Conservation (phyloP, 1,140 invertebrate species). For the Rhagoletis pomonella region DNA sequence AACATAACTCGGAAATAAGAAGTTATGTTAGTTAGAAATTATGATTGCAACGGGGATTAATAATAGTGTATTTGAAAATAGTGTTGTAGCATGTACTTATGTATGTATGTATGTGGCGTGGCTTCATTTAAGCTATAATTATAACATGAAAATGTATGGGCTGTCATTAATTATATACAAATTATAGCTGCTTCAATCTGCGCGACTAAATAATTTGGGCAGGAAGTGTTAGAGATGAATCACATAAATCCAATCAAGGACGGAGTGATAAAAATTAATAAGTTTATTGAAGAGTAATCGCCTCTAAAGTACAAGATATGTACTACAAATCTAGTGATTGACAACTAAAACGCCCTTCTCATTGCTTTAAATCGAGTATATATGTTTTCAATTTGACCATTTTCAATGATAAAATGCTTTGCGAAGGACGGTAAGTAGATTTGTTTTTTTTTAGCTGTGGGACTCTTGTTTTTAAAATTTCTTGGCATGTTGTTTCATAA, state of each 20-base stretch:
- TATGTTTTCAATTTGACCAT: no score
- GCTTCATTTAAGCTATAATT: not conserved
- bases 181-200: not conserved
- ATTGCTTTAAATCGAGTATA: no score
- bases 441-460: no score
- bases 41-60: not conserved
- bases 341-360: no score
- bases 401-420: no score
- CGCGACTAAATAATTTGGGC: not conserved
- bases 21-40: not conserved
- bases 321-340: no score
- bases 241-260: not conserved
- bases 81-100: not conserved
- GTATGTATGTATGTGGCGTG: no score
- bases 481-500: no score
- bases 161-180: not conserved
- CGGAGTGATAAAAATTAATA: constrained; percentile 7
- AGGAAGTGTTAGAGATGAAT: not conserved
- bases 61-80: not conserved
- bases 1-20: not conserved
- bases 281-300: not conserved
- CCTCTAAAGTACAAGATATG: no score
- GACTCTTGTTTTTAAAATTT: no score
- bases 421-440: no score
- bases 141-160: not conserved